These are phyloP conservation scores for Pimpla rufipes DNA, from an alignment of 2,888 invertebrate species.

Conservation along the genomic window DNA sequence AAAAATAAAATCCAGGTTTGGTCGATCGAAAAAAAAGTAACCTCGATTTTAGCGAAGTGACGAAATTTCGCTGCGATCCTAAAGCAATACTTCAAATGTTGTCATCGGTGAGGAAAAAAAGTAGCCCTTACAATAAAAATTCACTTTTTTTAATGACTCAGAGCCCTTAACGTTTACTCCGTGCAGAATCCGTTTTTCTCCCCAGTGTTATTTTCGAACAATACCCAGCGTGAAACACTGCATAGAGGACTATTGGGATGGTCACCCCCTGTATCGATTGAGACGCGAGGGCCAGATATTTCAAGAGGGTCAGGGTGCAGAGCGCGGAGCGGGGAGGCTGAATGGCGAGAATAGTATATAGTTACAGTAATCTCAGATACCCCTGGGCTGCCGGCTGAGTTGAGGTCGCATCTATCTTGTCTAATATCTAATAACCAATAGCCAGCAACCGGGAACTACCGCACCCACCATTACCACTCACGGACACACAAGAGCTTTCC, in stretches of 20 bases:
- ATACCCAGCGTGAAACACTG: not conserved
- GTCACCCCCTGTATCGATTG: conserved; percentile 34
- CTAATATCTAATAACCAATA: conserved; percentile 68
- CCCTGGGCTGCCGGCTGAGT: conserved; percentile 43
- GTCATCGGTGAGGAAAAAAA: no score
- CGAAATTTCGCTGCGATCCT: no score
- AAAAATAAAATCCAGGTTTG: no score
- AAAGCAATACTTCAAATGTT: no score
- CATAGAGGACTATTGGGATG: not conserved
- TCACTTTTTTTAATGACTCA: no score
- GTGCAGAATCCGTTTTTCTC: no score
- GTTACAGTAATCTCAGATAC: conserved; percentile 46
- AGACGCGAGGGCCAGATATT: conserved; percentile 7
- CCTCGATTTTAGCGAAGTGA: no score
- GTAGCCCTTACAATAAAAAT: no score
- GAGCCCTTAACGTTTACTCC: no score
- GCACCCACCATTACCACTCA: not conserved
- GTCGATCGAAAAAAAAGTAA: no score
- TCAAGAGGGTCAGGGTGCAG: conserved; percentile 5
- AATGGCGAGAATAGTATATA: conserved; percentile 44
- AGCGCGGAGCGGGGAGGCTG: conserved; percentile 26
- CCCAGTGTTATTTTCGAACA: not conserved
- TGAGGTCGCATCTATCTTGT: conserved; percentile 61
- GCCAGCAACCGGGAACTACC: conserved; percentile 19
- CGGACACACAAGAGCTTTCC: conserved; percentile 41